These are phyloP conservation scores for Phalanger gymnotis DNA, from an alignment of 2,797 vertebrate genomes.

Conservation along the genomic window DNA sequence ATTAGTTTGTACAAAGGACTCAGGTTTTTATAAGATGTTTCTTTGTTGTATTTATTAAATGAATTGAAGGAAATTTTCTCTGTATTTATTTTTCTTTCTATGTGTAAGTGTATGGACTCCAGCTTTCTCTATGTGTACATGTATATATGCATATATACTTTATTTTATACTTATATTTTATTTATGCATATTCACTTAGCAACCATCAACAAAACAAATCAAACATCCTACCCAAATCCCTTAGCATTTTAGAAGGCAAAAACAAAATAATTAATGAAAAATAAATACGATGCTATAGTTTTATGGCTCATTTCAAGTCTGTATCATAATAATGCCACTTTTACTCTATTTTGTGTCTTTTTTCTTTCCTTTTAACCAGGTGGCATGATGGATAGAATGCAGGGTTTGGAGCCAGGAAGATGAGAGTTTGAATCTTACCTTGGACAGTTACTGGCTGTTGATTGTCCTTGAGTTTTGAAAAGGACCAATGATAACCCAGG, in stretches of 20 bases:
- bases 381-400: background rate
- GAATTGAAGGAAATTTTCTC: background rate
- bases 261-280: background rate
- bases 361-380: background rate
- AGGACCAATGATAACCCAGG: background rate
- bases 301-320: background rate
- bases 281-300: background rate
- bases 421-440: background rate
- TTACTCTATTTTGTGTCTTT: background rate
- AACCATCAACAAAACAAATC: background rate
- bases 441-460: background rate
- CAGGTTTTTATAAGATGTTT: background rate
- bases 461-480: background rate
- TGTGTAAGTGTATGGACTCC: background rate
- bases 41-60: background rate
- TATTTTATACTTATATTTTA: too few relatives aligned
- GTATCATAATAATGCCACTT: background rate
- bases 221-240: background rate
- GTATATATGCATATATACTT: background rate
- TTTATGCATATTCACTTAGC: background rate
- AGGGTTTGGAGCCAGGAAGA: background rate
- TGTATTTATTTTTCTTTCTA: background rate
- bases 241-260: background rate
- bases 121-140: too few relatives aligned
- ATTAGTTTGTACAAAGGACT: background rate